A percentile compares a stretch with the other conserved stretches of the same genome.
These are phyloP conservation scores for Lagria hirta DNA, from an alignment of 2,888 invertebrate species.

Conservation along the genomic window DNA sequence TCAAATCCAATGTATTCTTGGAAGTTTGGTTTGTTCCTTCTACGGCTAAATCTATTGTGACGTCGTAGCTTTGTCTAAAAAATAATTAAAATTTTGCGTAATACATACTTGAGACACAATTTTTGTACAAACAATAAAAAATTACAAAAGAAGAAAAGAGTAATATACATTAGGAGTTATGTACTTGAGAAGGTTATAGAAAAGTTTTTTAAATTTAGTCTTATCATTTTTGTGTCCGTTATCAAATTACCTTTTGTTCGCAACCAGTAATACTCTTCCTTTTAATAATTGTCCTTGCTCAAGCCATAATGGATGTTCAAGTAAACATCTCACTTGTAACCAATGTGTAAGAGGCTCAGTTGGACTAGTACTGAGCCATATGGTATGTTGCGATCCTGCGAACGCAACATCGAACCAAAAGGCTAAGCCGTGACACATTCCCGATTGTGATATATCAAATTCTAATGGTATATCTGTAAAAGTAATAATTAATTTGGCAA, in stretches of 20 bases:
- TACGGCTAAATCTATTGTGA: constrained; percentile 89
- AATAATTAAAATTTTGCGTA: constrained; percentile 1
- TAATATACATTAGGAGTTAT: too few species aligned
- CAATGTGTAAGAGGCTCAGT: constrained; percentile 98
- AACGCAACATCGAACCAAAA: constrained; percentile 99
- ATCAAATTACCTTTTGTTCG: constrained; percentile 80
- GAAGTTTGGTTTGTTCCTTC: constrained; percentile 87
- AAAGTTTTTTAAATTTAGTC: too few species aligned
- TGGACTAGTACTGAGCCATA: constrained; percentile 97
- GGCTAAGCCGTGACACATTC: constrained; percentile 94
- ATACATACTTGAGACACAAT: not conserved
- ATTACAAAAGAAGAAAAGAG: too few species aligned
- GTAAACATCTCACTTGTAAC: constrained; percentile 96
- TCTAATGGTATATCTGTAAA: constrained; percentile 84
- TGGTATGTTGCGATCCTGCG: constrained; percentile 82
- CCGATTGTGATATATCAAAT: constrained; percentile 89
- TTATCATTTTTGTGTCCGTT: too few species aligned
- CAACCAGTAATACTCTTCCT: constrained; percentile 83
- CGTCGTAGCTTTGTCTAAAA: constrained; percentile 93
- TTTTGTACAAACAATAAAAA: too few species aligned
- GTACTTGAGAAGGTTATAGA: too few species aligned
- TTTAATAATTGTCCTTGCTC: constrained; percentile 90
- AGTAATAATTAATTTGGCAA: not conserved
- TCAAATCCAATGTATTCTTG: constrained; percentile 91
- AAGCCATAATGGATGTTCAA: constrained; percentile 91